Evolutionary conservation across 2,113 vertebrate species (phyloP).

Genomic region (Gadus chalcogrammus): DNA sequence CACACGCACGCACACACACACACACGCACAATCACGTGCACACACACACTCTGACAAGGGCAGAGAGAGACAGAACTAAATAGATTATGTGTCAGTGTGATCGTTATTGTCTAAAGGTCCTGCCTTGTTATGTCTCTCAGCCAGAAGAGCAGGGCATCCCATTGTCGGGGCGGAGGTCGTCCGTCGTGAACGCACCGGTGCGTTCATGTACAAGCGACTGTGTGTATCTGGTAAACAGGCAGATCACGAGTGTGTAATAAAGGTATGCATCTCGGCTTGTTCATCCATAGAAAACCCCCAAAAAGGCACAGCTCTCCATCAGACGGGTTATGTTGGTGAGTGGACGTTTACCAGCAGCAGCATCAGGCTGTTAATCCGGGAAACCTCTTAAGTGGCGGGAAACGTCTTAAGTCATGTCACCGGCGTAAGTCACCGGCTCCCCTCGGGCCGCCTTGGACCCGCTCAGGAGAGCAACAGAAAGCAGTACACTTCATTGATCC

Average conservation of each 20-base stretch:
- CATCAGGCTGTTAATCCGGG: neutral
- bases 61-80: conserved; percentile 3
- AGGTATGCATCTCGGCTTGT: too few relatives aligned
- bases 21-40: neutral
- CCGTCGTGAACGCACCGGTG: neutral
- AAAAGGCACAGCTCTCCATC: too few relatives aligned
- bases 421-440: neutral
- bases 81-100: neutral
- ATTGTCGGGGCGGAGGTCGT: neutral
- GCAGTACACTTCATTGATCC: neutral
- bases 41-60: neutral
- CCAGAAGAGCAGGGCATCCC: neutral
- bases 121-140: neutral
- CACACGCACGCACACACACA: neutral
- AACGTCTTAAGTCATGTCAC: neutral
- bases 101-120: conserved; percentile 4
- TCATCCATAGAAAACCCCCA: too few relatives aligned
- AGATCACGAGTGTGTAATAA: too few relatives aligned
- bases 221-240: too few relatives aligned
- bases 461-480: neutral
- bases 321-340: too few relatives aligned
- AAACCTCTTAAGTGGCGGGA: neutral
- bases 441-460: neutral
- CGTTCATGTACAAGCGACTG: neutral
- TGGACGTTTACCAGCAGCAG: too few relatives aligned